Evolutionary conservation across 2,888 invertebrate species (phyloP), one percentile per base, ranked within the genome.

Genomic region (Drosophila barbarae): DNA sequence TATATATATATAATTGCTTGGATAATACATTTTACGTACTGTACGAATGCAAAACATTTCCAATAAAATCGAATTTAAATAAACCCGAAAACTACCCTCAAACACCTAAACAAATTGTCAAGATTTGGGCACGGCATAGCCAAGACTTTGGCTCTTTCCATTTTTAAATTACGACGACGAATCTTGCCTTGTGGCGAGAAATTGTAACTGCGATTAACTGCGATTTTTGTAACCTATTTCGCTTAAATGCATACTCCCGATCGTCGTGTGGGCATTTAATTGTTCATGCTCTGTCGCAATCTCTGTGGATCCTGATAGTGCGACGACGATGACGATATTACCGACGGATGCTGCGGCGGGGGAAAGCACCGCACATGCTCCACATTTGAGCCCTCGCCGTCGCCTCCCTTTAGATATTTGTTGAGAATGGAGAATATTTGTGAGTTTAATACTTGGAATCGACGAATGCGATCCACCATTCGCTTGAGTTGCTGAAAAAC

Each of bases 281-380:
- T 88, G 64, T 88, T 88, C 76, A 89, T 82, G 82, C 88, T 89
- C 76, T 91, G 91, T 64, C 91, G 87, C 69, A 91, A 84, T 87
- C 92, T 91, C 84, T 91, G 90, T 85, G 93, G 90, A 84, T 92
- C 92, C 82, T 93, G 92, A 85, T 92, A 92, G 82, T 91, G 91
- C 13, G 46, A 47, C 60, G 91, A 86, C 91, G 90, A 52, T 58
- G 91, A 86, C 91, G 90, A 53, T 72, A 90, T 88, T 73, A 90
- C 86, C 50, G 93, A 92, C 30, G 94, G 94, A 90, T 95, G 95
- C 76, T 96, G 93, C 7, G 98, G 98, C 30, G 98, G 98, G 58
- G 98, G 98, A 91, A 98, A 98, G 90, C 98, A 98, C 38, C 98
- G 92, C 13, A 98, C 98, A 88, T 98, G 98, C 88, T 99, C 98